Conservation (phyloP, 2,888 invertebrate species). For the Galerucella pusilla region DNA sequence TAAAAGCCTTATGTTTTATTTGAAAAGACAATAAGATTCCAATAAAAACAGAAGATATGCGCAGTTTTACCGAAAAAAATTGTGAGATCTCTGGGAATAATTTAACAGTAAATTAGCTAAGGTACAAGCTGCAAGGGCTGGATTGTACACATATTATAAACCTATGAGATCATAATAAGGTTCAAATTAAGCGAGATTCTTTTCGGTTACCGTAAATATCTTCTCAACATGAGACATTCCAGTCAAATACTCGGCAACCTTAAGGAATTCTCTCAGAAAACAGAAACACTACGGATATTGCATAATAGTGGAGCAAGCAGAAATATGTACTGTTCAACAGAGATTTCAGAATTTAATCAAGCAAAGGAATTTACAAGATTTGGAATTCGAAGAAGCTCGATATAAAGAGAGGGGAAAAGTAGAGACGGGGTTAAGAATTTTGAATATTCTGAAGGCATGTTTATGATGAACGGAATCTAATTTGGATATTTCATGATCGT, state of each 20-base stretch:
- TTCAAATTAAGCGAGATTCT: not conserved
- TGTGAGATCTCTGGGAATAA: too few species aligned
- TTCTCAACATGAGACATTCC: not conserved
- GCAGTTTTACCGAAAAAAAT: too few species aligned
- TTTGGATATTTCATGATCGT: not conserved
- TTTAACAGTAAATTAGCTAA: too few species aligned
- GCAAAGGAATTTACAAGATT: conserved; percentile 30
- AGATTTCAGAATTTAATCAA: conserved; percentile 36
- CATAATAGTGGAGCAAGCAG: conserved; percentile 1
- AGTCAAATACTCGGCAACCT: not conserved
- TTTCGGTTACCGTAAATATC: not conserved
- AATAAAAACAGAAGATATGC: too few species aligned
- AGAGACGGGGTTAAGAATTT: conserved; percentile 22
- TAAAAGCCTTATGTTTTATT: too few species aligned
- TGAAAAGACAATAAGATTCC: too few species aligned
- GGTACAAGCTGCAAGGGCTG: not conserved
- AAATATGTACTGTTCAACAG: conserved; percentile 19
- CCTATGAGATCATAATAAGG: not conserved
- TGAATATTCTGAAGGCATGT: conserved; percentile 21
- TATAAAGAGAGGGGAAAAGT: not conserved
- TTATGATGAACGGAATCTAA: conserved; percentile 21
- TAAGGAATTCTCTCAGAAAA: not conserved
- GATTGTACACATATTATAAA: not conserved
- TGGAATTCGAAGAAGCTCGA: conserved; percentile 5
- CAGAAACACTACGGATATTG: not conserved